Conservation (phyloP, 2,888 invertebrate genomes). For the Callimorpha dominula region DNA sequence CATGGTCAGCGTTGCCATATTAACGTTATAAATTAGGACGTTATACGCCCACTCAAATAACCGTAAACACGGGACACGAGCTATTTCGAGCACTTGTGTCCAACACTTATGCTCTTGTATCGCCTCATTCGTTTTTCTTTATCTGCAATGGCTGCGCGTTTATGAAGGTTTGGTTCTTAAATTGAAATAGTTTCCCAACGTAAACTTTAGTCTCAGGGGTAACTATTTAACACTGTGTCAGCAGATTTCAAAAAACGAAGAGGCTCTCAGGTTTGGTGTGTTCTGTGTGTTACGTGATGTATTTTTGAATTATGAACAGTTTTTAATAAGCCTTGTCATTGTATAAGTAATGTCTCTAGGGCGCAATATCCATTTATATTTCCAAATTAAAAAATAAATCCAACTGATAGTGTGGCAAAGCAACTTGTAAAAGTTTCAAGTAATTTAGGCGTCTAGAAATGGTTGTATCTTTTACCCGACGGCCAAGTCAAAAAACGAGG, state of each 20-base stretch:
- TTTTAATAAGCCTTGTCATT: neutral
- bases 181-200: conserved; percentile 11
- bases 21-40: conserved; percentile 86
- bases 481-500: too few relatives aligned
- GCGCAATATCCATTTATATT: too few relatives aligned
- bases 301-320: neutral
- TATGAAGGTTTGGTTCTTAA: conserved; percentile 1
- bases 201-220: neutral
- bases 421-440: too few relatives aligned
- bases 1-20: conserved; percentile 68
- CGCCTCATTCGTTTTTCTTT: conserved; percentile 64
- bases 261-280: neutral
- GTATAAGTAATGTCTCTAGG: neutral
- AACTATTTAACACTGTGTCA: neutral
- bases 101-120: conserved; percentile 64
- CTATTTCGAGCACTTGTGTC: conserved; percentile 78
- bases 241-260: neutral
- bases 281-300: neutral
- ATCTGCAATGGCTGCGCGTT: conserved; percentile 43
- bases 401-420: too few relatives aligned
- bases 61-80: conserved; percentile 76
- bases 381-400: too few relatives aligned
- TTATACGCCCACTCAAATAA: conserved; percentile 83
- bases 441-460: too few relatives aligned
- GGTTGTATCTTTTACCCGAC: too few relatives aligned